Evolutionary conservation across 2,797 vertebrate species (phyloP).

Genomic region (Allobates femoralis): DNA sequence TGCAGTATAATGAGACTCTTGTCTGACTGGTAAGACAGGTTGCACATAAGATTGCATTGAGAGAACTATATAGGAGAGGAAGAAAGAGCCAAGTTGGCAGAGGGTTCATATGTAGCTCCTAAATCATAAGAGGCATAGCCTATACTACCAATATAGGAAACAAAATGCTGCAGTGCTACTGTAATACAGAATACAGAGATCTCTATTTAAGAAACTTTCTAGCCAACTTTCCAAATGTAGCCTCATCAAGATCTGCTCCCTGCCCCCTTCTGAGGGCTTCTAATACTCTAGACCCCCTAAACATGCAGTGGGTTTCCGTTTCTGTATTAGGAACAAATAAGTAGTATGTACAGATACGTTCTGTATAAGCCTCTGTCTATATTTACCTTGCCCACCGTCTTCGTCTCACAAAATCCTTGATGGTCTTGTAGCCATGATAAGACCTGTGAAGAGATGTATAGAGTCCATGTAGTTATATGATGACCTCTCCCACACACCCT

Average conservation of each 20-base stretch:
- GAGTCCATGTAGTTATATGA: background rate
- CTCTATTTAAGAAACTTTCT: no score
- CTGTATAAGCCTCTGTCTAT: background rate
- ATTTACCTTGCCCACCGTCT: slow-evolving; percentile 94
- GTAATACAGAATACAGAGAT: no score
- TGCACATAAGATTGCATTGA: no score
- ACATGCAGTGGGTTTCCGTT: background rate
- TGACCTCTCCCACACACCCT: slow-evolving; percentile 8
- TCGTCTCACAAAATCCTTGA: slow-evolving; percentile 97
- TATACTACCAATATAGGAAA: no score
- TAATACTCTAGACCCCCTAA: background rate
- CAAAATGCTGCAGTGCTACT: no score
- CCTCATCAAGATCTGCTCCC: background rate
- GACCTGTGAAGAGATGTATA: slow-evolving; percentile 77
- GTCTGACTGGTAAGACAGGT: no score
- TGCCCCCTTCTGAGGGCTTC: background rate
- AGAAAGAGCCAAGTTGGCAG: no score
- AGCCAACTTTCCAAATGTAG: background rate
- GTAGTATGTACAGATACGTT: slow-evolving; percentile 1
- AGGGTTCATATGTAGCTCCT: no score
- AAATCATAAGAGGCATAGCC: no score
- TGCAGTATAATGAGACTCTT: no score
- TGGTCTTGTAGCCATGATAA: slow-evolving; percentile 93
- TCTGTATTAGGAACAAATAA: slow-evolving; percentile 18
- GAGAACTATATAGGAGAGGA: no score